A percentile compares a stretch with the other conserved stretches of the same genome.
Evolutionary conservation across 2,888 invertebrate species (phyloP).

Genomic region (Cataglyphis cursor): DNA sequence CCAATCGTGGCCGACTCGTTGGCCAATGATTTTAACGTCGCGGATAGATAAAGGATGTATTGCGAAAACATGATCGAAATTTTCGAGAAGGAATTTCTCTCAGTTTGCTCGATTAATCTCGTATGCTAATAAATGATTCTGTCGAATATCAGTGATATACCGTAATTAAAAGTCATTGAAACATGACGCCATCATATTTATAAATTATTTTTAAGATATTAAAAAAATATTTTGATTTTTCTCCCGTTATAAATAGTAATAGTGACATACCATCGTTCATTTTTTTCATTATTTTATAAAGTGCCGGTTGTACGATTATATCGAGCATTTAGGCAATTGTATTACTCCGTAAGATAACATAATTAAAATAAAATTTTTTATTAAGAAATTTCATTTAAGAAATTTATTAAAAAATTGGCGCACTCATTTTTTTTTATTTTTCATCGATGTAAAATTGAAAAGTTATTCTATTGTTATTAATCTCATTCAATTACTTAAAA

Average conservation of each 20-base stretch:
- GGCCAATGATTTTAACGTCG: slow-evolving; percentile 36
- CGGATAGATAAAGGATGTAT: not conserved
- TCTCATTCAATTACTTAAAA: not conserved
- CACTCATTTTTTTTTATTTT: not conserved
- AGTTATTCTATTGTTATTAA: not conserved
- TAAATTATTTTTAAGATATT: not conserved
- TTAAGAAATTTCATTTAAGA: not conserved
- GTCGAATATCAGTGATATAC: not conserved
- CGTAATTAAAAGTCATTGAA: not conserved
- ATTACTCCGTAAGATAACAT: not conserved
- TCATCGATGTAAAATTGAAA: not conserved
- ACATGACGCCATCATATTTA: not conserved
- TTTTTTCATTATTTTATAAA: not conserved
- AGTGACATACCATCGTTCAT: not conserved
- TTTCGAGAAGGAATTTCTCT: not conserved
- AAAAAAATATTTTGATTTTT: not conserved
- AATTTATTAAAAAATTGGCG: not conserved
- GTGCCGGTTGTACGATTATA: not conserved
- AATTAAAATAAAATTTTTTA: not conserved
- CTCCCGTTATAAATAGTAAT: not conserved
- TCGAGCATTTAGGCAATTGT: not conserved
- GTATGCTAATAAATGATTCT: not conserved
- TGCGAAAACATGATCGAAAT: slow-evolving; percentile 3
- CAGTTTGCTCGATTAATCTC: not conserved
- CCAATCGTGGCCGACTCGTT: slow-evolving; percentile 27